Conservation (phyloP, 2,113 vertebrate species). For the Amia ocellicauda region DNA sequence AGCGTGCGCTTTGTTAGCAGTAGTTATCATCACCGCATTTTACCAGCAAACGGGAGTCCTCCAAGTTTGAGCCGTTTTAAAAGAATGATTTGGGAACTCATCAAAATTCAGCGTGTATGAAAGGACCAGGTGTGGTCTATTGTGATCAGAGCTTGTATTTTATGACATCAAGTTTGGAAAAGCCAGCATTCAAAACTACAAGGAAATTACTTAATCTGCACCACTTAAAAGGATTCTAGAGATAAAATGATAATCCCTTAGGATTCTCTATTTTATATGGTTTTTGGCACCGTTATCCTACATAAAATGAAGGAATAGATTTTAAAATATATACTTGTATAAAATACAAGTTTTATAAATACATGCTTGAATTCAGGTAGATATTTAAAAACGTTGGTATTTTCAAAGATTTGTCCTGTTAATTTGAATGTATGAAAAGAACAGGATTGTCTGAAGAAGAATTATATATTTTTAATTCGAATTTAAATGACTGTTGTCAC, state of each 20-base stretch:
- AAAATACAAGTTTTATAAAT: no score
- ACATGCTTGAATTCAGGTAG: no score
- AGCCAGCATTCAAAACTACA: background rate
- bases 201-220: slow-evolving; percentile 43
- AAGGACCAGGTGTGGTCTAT: slow-evolving; percentile 63
- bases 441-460: no score
- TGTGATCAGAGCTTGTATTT: slow-evolving; percentile 43
- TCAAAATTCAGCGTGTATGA: slow-evolving; percentile 46
- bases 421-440: no score
- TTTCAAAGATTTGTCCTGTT: no score
- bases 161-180: slow-evolving; percentile 25
- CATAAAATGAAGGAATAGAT: no score
- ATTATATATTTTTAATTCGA: no score
- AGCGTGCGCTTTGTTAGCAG: slow-evolving; percentile 34
- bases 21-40: slow-evolving; percentile 47
- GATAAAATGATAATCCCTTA: slow-evolving; percentile 40
- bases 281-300: background rate
- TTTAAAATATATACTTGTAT: no score
- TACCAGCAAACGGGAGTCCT: slow-evolving; percentile 30
- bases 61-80: slow-evolving; percentile 21
- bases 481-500: no score
- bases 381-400: no score
- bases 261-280: slow-evolving; percentile 57
- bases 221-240: slow-evolving; percentile 56
- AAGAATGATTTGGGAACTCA: slow-evolving; percentile 21